A percentile compares a stretch with the other conserved stretches of the same genome.
These are phyloP conservation scores for Drosophila atripex DNA, from an alignment of 2,888 invertebrate species.

Conservation along the genomic window DNA sequence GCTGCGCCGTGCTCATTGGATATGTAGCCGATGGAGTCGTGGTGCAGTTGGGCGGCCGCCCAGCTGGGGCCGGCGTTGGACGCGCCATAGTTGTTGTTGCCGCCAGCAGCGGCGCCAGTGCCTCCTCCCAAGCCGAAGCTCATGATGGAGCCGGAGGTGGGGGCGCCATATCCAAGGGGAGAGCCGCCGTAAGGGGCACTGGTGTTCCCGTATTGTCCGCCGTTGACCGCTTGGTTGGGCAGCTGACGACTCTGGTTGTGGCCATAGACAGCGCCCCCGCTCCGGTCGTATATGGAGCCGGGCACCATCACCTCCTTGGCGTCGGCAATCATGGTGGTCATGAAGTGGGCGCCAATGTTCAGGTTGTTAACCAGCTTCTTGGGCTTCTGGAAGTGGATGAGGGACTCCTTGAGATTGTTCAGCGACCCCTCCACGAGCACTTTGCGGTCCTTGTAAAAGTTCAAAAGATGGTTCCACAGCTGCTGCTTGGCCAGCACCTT, in stretches of 20 bases:
- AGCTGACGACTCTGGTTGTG: constrained; percentile 30
- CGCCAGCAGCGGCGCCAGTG: constrained; percentile 24
- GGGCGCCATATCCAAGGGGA: neutral
- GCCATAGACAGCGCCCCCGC: constrained; percentile 81
- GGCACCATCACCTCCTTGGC: constrained; percentile 97
- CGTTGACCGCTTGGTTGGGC: neutral
- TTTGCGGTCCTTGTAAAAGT: constrained; percentile 98
- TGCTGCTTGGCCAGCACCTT: constrained; percentile 99
- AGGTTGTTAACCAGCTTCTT: constrained; percentile 96
- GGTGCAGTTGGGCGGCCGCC: constrained; percentile 84
- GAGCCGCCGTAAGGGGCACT: constrained; percentile 5
- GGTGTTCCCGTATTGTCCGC: constrained; percentile 13
- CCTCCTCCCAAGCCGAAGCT: constrained; percentile 5
- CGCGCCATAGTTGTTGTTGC: constrained; percentile 37
- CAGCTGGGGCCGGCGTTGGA: constrained; percentile 39
- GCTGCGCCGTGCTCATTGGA: constrained; percentile 92
- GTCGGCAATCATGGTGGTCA: constrained; percentile 98
- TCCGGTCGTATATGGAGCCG: constrained; percentile 95
- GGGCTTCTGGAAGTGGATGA: constrained; percentile 98
- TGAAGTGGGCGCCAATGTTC: constrained; percentile 98
- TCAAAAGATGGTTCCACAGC: constrained; percentile 98
- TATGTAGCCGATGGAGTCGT: constrained; percentile 96
- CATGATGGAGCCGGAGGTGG: constrained; percentile 1
- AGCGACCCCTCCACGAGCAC: constrained; percentile 97
- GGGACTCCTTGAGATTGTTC: constrained; percentile 97